phyloP scores from a whole-genome alignment of 2,797 vertebrate genomes.

The Sitta carolinensis region DNA sequence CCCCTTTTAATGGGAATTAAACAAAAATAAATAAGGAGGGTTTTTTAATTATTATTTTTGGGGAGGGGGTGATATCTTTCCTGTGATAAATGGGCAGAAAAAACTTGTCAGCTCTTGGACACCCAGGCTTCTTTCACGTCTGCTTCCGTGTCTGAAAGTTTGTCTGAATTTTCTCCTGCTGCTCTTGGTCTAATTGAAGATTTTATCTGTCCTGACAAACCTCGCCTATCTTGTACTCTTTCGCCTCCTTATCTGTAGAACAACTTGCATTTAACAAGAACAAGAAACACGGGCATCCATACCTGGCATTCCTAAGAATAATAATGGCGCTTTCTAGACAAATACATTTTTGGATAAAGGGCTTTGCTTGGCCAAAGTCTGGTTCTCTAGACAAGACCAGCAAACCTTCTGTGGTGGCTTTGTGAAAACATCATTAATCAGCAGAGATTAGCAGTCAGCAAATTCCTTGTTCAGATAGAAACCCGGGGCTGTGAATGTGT shows the following conservation, averaged over 20 bases:
- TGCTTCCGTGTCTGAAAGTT: slow-evolving; percentile 30
- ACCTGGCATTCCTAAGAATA: slow-evolving; percentile 17
- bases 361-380: slow-evolving; percentile 43
- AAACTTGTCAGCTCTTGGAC: not conserved
- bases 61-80: not conserved
- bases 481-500: not conserved
- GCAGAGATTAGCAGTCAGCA: slow-evolving; percentile 42
- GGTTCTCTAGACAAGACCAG: slow-evolving; percentile 13
- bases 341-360: slow-evolving; percentile 55
- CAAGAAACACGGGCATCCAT: slow-evolving; percentile 28
- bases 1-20: not conserved
- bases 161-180: slow-evolving; percentile 11
- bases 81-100: slow-evolving; percentile 11
- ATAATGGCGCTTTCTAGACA: slow-evolving; percentile 14
- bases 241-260: slow-evolving; percentile 31
- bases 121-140: not conserved
- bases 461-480: slow-evolving; percentile 17
- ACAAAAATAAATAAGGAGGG: not conserved
- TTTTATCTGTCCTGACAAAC: slow-evolving; percentile 49
- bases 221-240: slow-evolving; percentile 9
- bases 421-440: slow-evolving; percentile 42
- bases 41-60: not conserved
- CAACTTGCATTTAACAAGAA: not conserved
- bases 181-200: slow-evolving; percentile 16
- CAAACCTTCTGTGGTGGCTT: slow-evolving; percentile 20